Evolutionary conservation across 2,113 vertebrate genomes (phyloP), one percentile per base, ranked within the genome.

Genomic region (human (Homo sapiens)): DNA sequence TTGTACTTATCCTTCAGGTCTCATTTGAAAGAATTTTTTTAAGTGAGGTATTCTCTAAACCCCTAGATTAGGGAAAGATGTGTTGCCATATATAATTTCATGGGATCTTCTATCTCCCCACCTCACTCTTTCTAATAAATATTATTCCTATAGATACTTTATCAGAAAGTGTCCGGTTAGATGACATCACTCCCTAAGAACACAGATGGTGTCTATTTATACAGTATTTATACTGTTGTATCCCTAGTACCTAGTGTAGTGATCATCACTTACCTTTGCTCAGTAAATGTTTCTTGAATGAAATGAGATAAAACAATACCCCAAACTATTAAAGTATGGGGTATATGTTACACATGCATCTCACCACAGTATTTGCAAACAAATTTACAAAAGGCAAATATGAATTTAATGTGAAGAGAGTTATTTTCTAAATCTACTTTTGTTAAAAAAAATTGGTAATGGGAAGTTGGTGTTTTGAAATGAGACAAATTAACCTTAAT

Each of bases 401-500:
- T 30, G 5, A 95, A 95, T 73, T 82, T 76, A 90, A 84, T 73
- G 84, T 84, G 52, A 95, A 32, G 59, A 90, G 43, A 90, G 14
- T 61, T 55, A 94, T 50, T 84, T 95, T 93, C 68, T 94, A 96
- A 89, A 91, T 75, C 75, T 95, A 79, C 57, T 38, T 78, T 20
- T 95, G 38, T 83, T 43, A 83, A 93, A 73, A 93, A 81, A 43
- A 95, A 94, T n/a, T 10, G 12, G 30, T 20, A 84, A 70, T 81
- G 32, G 16, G 9, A 0, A 97, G 50, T 40, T 32, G n/a, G 16
- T 90, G 61, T n/a, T 93, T 75, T 96, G 43, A 97, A 96, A 97
- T 89, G 35, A 90, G 88, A 88, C 25, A 93, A 94, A 61, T 4
- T 90, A 45, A 86, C 3, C 40, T 85, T 76, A 80, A 64, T n/a